Base-by-base conservation (phyloP, 1,140 invertebrate genomes). In the Paralvinella palmiformis region DNA sequence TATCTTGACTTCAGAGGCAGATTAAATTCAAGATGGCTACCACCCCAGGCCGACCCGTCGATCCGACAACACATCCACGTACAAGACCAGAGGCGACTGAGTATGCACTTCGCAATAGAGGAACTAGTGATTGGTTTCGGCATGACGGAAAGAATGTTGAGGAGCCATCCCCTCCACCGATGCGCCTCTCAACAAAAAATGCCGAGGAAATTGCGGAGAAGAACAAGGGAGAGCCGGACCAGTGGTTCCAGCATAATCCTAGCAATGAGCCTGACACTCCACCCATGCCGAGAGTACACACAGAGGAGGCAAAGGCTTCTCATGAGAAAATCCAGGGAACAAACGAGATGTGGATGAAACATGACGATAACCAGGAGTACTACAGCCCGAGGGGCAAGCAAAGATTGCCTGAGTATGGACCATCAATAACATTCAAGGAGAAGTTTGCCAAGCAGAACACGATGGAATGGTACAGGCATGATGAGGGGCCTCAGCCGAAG, bases 311-410 rank as follows among this genome's bases (percentile, higher is more conserved):
- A 24, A 44, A n/a, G 58, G 33, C 33, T 22, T 37, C 33, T 31
- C 22, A 37, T 31, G 45, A 17, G 17, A 62, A 62, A 36, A 37
- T 56, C 20, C 35, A 60, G 31, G 64, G 50, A 5, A 41, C 32
- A 20, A 35, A 62, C 13, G 59, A 55, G 36, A 24, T 29, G 6
- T 66, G 64, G 64, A 62, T 37, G 48, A 66, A 66, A 50, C 50
- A 56, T 29, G 64, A 66, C 15, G 59, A 66, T 1, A 66, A 66
- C 59, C 27, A 37, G n/a, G 35, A 62, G 50, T 66, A 66, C 59
- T 31, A 55, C 44, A 32, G 35, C n/a, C 55, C 55, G 29, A 55
- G 55, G 1, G 56, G 33, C 31, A n/a, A n/a, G 2, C 20, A 45
- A 5, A 22, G 41, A 22, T 17, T 60, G 58, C 36, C 36, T 7